Evolutionary conservation across 2,113 vertebrate genomes (phyloP).

Genomic region (Corynorhinus townsendii): DNA sequence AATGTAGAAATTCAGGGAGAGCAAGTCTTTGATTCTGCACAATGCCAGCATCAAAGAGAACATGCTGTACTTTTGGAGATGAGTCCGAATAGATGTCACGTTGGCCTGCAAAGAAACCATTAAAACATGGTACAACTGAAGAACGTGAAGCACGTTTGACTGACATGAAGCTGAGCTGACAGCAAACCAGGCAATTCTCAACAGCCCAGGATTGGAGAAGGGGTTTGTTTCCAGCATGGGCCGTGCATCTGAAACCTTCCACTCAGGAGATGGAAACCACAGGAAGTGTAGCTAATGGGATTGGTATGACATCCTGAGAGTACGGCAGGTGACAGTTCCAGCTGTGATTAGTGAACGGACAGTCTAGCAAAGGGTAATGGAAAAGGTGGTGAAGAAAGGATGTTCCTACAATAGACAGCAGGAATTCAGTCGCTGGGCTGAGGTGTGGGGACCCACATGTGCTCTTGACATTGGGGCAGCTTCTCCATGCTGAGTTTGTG

Average conservation of each 20-base stretch:
- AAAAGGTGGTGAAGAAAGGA: not conserved
- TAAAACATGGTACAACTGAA: not conserved
- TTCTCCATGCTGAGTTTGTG: not conserved
- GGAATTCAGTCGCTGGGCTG: not conserved
- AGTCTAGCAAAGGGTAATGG: not conserved
- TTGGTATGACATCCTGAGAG: not conserved
- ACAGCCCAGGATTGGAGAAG: not conserved
- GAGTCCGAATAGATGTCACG: not conserved
- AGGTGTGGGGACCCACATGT: not conserved
- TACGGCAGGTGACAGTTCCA: not conserved
- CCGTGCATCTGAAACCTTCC: not conserved
- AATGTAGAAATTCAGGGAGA: conserved; percentile 60
- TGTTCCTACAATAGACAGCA: not conserved
- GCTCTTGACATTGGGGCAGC: not conserved
- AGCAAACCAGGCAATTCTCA: not conserved
- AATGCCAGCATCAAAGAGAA: conserved; percentile 21
- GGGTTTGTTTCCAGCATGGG: not conserved
- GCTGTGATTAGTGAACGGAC: not conserved
- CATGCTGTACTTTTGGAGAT: conserved; percentile 42
- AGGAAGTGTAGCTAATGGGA: not conserved
- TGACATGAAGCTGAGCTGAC: not conserved
- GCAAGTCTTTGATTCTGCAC: conserved; percentile 42
- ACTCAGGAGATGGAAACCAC: not conserved
- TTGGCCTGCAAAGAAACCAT: conserved; percentile 33
- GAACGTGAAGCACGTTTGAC: not conserved